Base-by-base conservation (phyloP, 2,888 invertebrate species). In the Chrysolina oricalcia region DNA sequence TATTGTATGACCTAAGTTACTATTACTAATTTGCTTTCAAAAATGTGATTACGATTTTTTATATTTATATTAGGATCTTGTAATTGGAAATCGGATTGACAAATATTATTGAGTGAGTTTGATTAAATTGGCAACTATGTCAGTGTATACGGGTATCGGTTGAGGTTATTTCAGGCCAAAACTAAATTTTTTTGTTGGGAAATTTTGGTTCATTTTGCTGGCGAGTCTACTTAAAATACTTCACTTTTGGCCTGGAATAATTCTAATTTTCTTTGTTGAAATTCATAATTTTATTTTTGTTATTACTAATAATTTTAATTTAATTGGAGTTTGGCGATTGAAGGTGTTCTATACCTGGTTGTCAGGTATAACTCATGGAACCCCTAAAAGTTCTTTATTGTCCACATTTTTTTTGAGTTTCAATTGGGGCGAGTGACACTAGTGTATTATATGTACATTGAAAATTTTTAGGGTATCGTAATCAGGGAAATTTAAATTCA, bases 361-460 rank as follows among this genome's bases (percentile, higher is more conserved):
- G 35, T 65, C 50, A 69, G 72, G 75, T 64, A 48, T 68, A 23
- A 53, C 4, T 19, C 53, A 56, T 72, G 59, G 15, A 67, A 46
- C 40, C 65, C 50, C 27, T 40, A 50, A 50, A 59, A 63, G 64
- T 53, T 27, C 43, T 74, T 74, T 62, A 48, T 56, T 21, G 11
- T 53, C 53, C 5, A 53, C 53, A 17, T 50, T 48, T 63, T 50
- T 41, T 66, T 63, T 35, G 27, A 35, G 35, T 73, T 62, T 46
- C 56, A 46, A 69, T 35, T 50, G 67, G 64, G 64, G 64, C 2
- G 23, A 13, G 15, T n/a, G 35, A n/a, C 27, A 62, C 70, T 72
- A 56, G 53, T 75, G 75, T 75, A 75, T 68, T 67, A 75, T 72
- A 75, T 75, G 75, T 75, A 72, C 40, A 75, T 70, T 75, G 40